Percentiles rank a stretch among this genome's conserved stretches.
These are phyloP conservation scores for Dolichoris vasculosae DNA, from an alignment of 1,140 invertebrate species.

Conservation along the genomic window DNA sequence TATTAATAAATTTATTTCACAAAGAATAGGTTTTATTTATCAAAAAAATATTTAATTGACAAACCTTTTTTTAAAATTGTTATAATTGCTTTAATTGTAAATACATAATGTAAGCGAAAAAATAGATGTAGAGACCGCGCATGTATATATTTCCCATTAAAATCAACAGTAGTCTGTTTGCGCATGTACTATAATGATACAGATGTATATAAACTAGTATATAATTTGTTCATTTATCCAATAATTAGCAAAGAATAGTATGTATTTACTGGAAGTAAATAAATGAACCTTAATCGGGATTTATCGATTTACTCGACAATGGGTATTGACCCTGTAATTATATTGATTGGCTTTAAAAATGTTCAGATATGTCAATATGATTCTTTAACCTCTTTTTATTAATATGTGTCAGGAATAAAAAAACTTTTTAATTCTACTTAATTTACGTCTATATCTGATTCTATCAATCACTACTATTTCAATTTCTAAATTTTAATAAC, in stretches of 20 bases:
- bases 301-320: conserved; percentile 6
- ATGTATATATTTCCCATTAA: too few species aligned
- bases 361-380: not conserved
- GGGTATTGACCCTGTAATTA: not conserved
- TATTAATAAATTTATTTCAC: too few species aligned
- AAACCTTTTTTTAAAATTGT: too few species aligned
- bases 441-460: not conserved
- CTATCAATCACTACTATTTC: not conserved
- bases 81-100: too few species aligned
- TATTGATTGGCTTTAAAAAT: conserved; percentile 11
- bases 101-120: not conserved
- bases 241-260: conserved; percentile 14
- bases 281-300: not conserved
- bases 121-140: too few species aligned
- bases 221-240: not conserved
- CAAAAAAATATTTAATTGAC: too few species aligned
- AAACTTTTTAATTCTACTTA: not conserved
- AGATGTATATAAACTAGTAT: too few species aligned
- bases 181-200: too few species aligned
- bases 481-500: not conserved
- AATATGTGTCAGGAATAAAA: not conserved
- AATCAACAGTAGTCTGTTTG: too few species aligned
- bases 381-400: not conserved
- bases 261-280: conserved; percentile 18
- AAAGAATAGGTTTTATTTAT: too few species aligned